Evolutionary conservation across 2,797 vertebrate species (phyloP).

Genomic region (Tokudaia muenninki): DNA sequence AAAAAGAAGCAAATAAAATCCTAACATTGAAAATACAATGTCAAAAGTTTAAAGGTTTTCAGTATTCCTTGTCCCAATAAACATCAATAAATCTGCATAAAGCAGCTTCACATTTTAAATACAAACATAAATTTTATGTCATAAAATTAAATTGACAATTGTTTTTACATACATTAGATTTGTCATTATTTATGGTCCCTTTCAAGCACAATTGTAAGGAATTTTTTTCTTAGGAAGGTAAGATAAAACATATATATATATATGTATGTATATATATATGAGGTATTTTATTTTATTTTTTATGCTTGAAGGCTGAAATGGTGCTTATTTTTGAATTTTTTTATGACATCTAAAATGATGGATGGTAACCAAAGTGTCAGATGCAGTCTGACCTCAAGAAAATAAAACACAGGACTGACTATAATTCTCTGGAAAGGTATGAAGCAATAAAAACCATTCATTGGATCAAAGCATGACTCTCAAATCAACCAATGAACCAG

Average conservation of each 20-base stretch:
- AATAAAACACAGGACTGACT: neutral
- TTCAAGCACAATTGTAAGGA: neutral
- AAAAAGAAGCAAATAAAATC: neutral
- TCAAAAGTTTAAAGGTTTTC: neutral
- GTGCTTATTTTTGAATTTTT: neutral
- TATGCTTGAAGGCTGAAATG: neutral
- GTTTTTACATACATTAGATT: neutral
- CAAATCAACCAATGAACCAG: neutral
- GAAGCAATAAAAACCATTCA: neutral
- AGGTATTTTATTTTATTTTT: neutral
- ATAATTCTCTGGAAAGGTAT: neutral
- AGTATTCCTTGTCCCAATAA: neutral
- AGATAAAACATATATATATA: neutral
- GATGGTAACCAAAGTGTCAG: neutral
- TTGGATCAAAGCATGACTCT: neutral
- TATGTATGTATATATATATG: too few species aligned
- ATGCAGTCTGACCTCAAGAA: neutral
- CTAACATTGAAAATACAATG: neutral
- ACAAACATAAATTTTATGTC: neutral
- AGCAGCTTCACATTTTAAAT: neutral
- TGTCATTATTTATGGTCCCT: neutral
- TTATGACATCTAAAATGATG: neutral
- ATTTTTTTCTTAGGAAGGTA: constrained; percentile 4
- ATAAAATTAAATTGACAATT: constrained; percentile 39
- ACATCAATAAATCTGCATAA: neutral